phyloP scores from a whole-genome alignment of 2,113 vertebrate species.

The Limnothrissa miodon region DNA sequence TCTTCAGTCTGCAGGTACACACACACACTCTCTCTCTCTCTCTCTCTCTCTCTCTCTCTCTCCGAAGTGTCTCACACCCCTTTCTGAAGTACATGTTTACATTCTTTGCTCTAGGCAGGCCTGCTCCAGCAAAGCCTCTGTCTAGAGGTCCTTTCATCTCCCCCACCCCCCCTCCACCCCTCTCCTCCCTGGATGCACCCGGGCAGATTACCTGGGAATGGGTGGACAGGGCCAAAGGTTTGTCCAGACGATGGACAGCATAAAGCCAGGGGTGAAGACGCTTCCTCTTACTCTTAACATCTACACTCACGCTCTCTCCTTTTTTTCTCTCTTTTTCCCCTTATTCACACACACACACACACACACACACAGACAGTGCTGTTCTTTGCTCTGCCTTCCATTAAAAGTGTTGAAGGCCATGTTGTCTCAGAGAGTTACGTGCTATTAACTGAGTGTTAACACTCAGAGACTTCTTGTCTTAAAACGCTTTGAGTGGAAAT shows the following conservation, averaged over 20 bases:
- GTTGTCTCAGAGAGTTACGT: conserved; percentile 45
- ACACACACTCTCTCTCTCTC: no score
- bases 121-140: conserved; percentile 56
- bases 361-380: not conserved
- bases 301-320: not conserved
- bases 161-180: not conserved
- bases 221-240: conserved; percentile 56
- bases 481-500: conserved; percentile 57
- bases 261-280: conserved; percentile 49
- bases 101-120: conserved; percentile 52
- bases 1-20: no score
- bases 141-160: conserved; percentile 49
- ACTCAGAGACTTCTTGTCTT: conserved; percentile 50
- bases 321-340: conserved; percentile 22
- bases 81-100: conserved; percentile 55
- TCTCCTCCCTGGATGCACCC: conserved; percentile 48
- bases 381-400: conserved; percentile 31
- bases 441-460: conserved; percentile 54
- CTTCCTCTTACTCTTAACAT: conserved; percentile 30
- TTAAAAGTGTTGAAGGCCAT: conserved; percentile 49
- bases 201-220: conserved; percentile 59
- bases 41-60: conserved; percentile 1
- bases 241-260: conserved; percentile 50
- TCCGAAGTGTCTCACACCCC: conserved; percentile 40
- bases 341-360: not conserved